Conservation (phyloP, 1,140 invertebrate genomes). For the Tyrophagus putrescentiae region DNA sequence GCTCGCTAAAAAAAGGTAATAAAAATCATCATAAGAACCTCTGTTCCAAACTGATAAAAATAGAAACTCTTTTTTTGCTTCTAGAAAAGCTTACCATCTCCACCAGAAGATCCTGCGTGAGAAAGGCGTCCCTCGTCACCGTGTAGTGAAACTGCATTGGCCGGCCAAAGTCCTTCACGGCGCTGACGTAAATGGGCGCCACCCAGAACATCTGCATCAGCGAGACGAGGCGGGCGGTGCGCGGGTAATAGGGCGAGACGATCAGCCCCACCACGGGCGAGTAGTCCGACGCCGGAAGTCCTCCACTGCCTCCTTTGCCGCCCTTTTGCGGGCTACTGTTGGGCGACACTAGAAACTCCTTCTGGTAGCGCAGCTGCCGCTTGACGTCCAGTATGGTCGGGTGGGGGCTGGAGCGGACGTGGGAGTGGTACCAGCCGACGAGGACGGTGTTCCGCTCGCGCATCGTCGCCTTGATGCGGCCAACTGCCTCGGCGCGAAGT, state of each 20-base stretch:
- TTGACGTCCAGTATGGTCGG: slow-evolving; percentile 78
- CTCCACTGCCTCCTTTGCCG: too few species aligned
- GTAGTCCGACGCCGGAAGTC: too few species aligned
- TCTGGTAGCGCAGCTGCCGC: slow-evolving; percentile 82
- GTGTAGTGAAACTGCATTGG: slow-evolving; percentile 76
- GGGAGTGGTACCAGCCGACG: slow-evolving; percentile 93
- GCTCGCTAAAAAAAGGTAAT: slow-evolving; percentile 44
- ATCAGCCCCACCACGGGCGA: slow-evolving; percentile 83
- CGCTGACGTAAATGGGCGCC: slow-evolving; percentile 74
- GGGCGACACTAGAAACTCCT: slow-evolving; percentile 69
- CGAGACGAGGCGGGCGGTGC: slow-evolving; percentile 32
- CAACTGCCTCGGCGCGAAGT: slow-evolving; percentile 33
- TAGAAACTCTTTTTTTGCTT: too few species aligned
- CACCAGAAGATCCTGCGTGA: slow-evolving; percentile 62
- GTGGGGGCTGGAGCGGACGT: slow-evolving; percentile 68
- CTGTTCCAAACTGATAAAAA: slow-evolving; percentile 16
- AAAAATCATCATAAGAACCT: slow-evolving; percentile 25
- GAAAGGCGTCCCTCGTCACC: slow-evolving; percentile 59
- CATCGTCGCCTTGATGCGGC: slow-evolving; percentile 46
- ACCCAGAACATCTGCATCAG: slow-evolving; percentile 76
- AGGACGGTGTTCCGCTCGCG: slow-evolving; percentile 60
- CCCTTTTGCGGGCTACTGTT: too few species aligned
- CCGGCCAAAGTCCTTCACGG: slow-evolving; percentile 72
- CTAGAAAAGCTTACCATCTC: slow-evolving; percentile 46
- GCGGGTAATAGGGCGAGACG: slow-evolving; percentile 62